Base-by-base conservation (phyloP, 2,888 invertebrate species). In the Brachylomia viminalis region DNA sequence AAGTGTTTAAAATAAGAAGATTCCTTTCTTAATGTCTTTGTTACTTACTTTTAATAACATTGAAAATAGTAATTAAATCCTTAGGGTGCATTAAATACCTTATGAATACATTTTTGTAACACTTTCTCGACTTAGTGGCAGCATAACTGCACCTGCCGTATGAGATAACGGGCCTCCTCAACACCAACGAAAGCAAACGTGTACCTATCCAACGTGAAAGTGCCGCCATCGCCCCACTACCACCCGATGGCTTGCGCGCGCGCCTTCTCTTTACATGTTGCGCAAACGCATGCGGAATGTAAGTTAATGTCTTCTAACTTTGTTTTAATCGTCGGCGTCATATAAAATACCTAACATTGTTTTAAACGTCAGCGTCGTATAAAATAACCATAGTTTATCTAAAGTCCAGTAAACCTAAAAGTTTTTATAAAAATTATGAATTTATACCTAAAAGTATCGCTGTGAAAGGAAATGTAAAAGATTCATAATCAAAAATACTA, bases 161-260 rank as follows among this genome's bases (percentile, higher is more conserved):
- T 95, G 95, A 95, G 94, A 94, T 96, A 95, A 95, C 95, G 95
- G 95, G 88, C 91, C 92, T 92, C 88, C 88, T 88, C 92, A 92
- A 91, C 91, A 91, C 92, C 92, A 95, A 95, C 94, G 95, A 96
- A 96, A 96, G 96, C 95, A 96, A 96, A 94, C 94, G 95, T 94
- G 92, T 92, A 93, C 90, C 90, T 92, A 93, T 90, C 90, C 92
- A 92, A 90, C 92, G 95, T 94, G 95, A 96, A 96, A 96, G 96
- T 95, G 94, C 90, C 91, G 91, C 92, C 91, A 70, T 69, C 77
- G 68, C 75, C 78, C 74, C 87, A 79, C 90, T 91, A 90, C 92
- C 90, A 84, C 80, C 72, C 75, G 73, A 62, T 67, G 75, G 75
- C 68, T 79, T 75, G 84, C 70, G 80, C 87, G 74, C 91, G 90